Percentiles rank a stretch among this genome's conserved stretches.
Evolutionary conservation across 2,888 invertebrate species (phyloP).

Genomic region (Amphipoea lucens): DNA sequence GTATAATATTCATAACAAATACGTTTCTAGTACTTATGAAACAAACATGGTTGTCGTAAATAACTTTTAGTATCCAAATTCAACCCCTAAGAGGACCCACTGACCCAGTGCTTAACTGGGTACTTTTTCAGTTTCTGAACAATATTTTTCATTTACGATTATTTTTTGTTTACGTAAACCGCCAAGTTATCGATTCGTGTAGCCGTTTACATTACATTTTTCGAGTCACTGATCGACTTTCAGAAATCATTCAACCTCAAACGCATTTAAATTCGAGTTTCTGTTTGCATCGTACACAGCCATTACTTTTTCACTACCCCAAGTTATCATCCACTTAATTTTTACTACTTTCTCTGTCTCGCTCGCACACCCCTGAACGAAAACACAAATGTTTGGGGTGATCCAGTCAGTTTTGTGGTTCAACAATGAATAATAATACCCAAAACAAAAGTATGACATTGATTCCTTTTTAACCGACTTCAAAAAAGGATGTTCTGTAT

Average conservation of each 20-base stretch:
- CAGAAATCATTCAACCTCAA: slow-evolving; percentile 29
- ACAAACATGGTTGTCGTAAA: slow-evolving; percentile 19
- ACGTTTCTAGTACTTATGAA: slow-evolving; percentile 21
- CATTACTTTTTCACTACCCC: slow-evolving; percentile 61
- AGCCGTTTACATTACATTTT: background rate
- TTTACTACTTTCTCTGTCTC: slow-evolving; percentile 54
- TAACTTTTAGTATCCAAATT: slow-evolving; percentile 10
- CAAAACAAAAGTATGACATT: slow-evolving; percentile 72
- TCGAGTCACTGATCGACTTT: slow-evolving; percentile 18
- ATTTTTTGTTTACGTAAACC: slow-evolving; percentile 4
- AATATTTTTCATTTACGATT: slow-evolving; percentile 12
- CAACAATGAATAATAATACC: slow-evolving; percentile 73
- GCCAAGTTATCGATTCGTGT: background rate
- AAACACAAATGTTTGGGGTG: slow-evolving; percentile 62
- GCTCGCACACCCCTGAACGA: slow-evolving; percentile 53
- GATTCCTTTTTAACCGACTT: slow-evolving; percentile 70
- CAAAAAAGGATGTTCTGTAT: too few species aligned
- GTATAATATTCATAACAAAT: slow-evolving; percentile 9
- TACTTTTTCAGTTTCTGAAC: background rate
- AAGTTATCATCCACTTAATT: slow-evolving; percentile 57
- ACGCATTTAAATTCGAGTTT: slow-evolving; percentile 36
- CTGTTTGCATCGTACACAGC: slow-evolving; percentile 50
- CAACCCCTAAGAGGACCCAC: too few species aligned
- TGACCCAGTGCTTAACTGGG: background rate
- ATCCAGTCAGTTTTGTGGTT: slow-evolving; percentile 61